These are phyloP conservation scores for Morone saxatilis DNA, from an alignment of 2,113 vertebrate species.

Conservation along the genomic window DNA sequence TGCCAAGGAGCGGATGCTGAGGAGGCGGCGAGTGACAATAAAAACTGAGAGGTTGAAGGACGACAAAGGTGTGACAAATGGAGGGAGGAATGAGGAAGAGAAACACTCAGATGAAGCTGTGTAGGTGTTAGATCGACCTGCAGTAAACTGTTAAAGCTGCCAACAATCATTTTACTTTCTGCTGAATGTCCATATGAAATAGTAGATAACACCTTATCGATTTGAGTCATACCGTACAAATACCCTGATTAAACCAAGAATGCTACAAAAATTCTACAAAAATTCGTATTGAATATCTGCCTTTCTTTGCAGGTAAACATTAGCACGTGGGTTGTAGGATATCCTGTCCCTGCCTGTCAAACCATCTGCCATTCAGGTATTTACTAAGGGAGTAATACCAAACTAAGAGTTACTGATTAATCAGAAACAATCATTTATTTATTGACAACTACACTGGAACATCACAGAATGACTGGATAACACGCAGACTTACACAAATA, in stretches of 20 bases:
- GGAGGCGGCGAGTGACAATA: neutral
- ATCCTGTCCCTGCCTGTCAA: conserved; percentile 18
- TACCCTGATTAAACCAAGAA: neutral
- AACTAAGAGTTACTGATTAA: conserved; percentile 61
- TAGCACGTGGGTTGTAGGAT: conserved; percentile 23
- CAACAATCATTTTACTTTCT: neutral
- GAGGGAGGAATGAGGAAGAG: conserved; percentile 1
- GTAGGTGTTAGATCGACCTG: neutral
- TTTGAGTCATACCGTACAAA: neutral
- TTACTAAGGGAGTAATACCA: conserved; percentile 48
- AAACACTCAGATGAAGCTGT: neutral
- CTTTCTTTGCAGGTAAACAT: conserved; percentile 25
- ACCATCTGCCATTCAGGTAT: conserved; percentile 22
- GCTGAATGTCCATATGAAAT: neutral
- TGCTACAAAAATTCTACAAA: too few species aligned
- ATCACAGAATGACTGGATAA: conserved; percentile 3
- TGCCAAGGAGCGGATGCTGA: neutral
- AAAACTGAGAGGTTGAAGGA: neutral
- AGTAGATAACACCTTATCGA: neutral
- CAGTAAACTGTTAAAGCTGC: neutral
- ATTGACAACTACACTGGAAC: neutral
- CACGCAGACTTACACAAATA: neutral
- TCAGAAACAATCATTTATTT: conserved; percentile 15
- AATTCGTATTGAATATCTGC: neutral
- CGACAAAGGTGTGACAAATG: neutral